Evolutionary conservation across 2,888 invertebrate species (phyloP), one percentile per base, ranked within the genome.

Genomic region (Apotomis betuletana): DNA sequence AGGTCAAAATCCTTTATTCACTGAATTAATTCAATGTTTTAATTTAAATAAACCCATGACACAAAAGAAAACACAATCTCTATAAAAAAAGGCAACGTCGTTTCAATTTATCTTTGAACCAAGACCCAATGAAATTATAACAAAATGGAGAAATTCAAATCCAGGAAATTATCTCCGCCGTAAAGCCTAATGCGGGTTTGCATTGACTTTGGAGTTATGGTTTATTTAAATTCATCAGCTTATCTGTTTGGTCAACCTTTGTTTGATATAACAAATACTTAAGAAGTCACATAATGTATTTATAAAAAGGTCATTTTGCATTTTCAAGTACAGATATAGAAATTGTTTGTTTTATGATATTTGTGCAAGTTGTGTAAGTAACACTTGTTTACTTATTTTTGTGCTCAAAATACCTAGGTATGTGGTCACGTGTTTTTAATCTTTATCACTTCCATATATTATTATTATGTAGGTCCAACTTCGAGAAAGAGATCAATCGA

Each of bases 141-240:
- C 38, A 49, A 55, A 67, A 55, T 10, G 13, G 54, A 61, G 27
- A 57, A 62, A 51, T 70, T 70, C 60, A 55, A 67, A 70, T 67
- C 65, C 61, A 57, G 57, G 67, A 67, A 67, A 71, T 71, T 57
- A 58, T 62, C 13, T 55, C 52, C 10, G 51, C 10, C 60, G 55
- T 60, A 70, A 65, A 60, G 55, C 65, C 55, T 67, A 60, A 67
- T 54, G 38, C 65, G 51, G 59, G 27, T 67, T 71, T 71, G 57
- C 63, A 57, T 62, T 41, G 67, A 62, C 49, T 62, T 71, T 10
- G 57, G 71, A 67, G 65, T 70, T 61, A 67, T 71, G 57, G 41
- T 51, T 62, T 62, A 62, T 67, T 71, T 58, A 51, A 70, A 70
- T 70, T 69, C 69, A 63, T 57, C 67, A 49, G 61, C 61, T 71